Evolutionary conservation across 2,113 vertebrate species (phyloP).

Genomic region (Illadopsis cleaveri): DNA sequence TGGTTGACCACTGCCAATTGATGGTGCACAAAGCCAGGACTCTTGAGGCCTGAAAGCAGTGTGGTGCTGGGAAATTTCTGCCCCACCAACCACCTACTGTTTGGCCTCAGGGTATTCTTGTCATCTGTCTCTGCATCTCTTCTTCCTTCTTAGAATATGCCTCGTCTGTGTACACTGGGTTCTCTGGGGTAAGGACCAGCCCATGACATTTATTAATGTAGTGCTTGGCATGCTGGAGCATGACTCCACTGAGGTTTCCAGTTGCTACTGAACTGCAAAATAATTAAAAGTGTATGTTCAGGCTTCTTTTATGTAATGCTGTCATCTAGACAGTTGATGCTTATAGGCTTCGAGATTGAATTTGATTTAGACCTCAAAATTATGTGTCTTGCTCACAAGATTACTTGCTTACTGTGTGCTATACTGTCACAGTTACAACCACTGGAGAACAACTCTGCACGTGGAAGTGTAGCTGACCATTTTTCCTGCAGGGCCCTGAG

Average conservation of each 20-base stretch:
- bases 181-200: neutral
- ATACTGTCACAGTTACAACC: neutral
- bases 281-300: neutral
- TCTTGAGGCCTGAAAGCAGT: neutral
- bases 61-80: neutral
- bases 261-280: neutral
- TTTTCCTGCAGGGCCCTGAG: neutral
- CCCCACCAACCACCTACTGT: neutral
- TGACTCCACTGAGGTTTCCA: neutral
- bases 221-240: neutral
- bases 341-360: neutral
- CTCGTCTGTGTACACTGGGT: neutral
- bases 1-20: neutral
- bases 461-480: neutral
- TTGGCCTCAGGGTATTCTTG: neutral
- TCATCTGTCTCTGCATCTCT: neutral
- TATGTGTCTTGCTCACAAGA: neutral
- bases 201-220: neutral
- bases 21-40: neutral
- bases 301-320: neutral
- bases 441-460: neutral
- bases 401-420: neutral
- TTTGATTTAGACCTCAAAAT: neutral
- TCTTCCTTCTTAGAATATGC: neutral
- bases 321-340: neutral